Evolutionary conservation across 2,113 vertebrate genomes (phyloP), one percentile per base, ranked within the genome.

Genomic region (Rana temporaria): DNA sequence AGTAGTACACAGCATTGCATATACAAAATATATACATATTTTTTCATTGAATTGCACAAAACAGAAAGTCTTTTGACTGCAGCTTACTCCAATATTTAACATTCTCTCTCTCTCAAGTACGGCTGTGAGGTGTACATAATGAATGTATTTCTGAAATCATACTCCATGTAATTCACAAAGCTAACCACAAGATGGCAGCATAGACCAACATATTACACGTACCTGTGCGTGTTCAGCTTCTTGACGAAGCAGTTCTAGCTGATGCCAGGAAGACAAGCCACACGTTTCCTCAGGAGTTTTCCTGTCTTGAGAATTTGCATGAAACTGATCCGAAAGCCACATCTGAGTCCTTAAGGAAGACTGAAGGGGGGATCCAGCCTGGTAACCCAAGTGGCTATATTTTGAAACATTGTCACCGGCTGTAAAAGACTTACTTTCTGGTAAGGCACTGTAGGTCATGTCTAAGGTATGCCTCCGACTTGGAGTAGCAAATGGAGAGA

Each of bases 291-390:
- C 93, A 0, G 91, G 78, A 75, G 81, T 82, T 91, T 87, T 90
- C 85, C 94, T 92, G 86, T 96, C 97, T 91, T 92, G 85, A 20
- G 93, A 90, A 38, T 95, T 95, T 80, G 94, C 90, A 77, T 93
- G 90, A 14, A 98, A 86, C 91, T 98, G 98, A 68, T 98, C 96
- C 0, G 95, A 97, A 74, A 98, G 95, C 97, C 97, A 98, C 96
- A 97, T 96, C 78, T 98, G 96, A 24, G 97, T 98, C 84, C 96
- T 92, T 24, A 97, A 90, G 0, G 95, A 94, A 0, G 96, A 92
- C 86, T 97, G 96, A 56, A 96, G 95, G 12, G 96, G 94, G 34
- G 95, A 89, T 7, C 91, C 92, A 0, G 92, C 84, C 86, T 93
- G 94, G 0, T 92, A 94, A 1, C 90, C 93, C 72, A 95, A 87